Conservation (phyloP, 2,113 vertebrate species). For the Campylorhamphus procurvoides region DNA sequence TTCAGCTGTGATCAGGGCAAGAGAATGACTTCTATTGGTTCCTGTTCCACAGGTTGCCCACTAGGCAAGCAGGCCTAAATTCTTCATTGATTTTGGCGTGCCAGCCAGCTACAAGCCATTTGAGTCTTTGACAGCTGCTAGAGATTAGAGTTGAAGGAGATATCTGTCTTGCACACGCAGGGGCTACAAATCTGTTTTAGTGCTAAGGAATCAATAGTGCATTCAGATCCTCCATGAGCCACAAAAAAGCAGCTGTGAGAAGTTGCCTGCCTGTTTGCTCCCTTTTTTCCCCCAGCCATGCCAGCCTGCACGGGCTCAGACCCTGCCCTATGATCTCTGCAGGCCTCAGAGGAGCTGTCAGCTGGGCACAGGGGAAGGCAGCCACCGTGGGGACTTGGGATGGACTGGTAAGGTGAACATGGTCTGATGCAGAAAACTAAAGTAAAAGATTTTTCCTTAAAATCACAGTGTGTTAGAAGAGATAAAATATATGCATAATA, state of each 20-base stretch:
- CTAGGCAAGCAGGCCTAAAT: neutral
- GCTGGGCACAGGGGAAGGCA: neutral
- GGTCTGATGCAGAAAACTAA: neutral
- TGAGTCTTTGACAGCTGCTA: slow-evolving; percentile 24
- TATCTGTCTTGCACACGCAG: neutral
- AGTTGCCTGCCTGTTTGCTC: neutral
- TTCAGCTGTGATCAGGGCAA: neutral
- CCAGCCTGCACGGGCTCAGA: neutral
- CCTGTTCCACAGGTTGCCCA: neutral
- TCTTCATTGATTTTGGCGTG: neutral
- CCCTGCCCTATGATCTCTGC: neutral
- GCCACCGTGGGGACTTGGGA: rapidly evolving
- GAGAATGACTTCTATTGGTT: neutral
- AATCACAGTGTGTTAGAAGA: neutral
- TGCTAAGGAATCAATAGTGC: slow-evolving; percentile 29
- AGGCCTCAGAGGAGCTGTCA: neutral
- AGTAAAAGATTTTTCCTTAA: neutral
- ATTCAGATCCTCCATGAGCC: slow-evolving; percentile 32
- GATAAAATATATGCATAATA: neutral
- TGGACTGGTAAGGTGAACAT: neutral
- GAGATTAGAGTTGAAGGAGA: slow-evolving; percentile 45
- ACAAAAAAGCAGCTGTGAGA: slow-evolving; percentile 60
- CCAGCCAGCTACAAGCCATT: neutral
- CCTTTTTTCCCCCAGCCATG: neutral
- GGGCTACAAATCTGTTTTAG: slow-evolving; percentile 17